A percentile compares a stretch with the other conserved stretches of the same genome.
Evolutionary conservation across 2,113 vertebrate genomes (phyloP).

Genomic region (Oreotrochilus melanogaster): DNA sequence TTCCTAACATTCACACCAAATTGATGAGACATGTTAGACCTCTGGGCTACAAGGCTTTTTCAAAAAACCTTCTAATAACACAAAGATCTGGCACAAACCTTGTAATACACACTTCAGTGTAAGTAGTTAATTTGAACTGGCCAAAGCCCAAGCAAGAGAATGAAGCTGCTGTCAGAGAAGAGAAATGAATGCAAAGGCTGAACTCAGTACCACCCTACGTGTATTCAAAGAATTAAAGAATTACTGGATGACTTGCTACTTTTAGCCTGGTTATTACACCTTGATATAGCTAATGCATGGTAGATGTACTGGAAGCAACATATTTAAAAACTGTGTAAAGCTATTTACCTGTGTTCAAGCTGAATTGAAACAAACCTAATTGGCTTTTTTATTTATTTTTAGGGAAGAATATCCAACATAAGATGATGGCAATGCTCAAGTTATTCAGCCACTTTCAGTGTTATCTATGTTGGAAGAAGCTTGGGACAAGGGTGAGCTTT

Average conservation of each 20-base stretch:
- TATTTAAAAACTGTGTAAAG: background rate
- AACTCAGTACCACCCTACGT: background rate
- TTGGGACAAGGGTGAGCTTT: background rate
- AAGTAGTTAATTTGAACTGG: constrained; percentile 1
- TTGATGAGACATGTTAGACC: background rate
- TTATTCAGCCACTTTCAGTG: background rate
- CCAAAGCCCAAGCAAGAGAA: constrained; percentile 21
- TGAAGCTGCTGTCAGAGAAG: constrained; percentile 5
- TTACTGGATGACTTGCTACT: background rate
- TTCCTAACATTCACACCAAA: background rate
- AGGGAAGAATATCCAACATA: background rate
- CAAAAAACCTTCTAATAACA: background rate
- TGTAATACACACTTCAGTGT: background rate
- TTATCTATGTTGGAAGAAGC: background rate
- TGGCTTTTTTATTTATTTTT: background rate
- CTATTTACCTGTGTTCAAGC: background rate
- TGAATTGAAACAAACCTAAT: background rate
- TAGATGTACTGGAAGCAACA: background rate
- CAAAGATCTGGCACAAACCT: background rate
- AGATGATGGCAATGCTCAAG: background rate
- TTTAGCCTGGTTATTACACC: background rate
- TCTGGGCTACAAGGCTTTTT: background rate
- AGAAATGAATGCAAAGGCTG: background rate
- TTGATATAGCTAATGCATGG: background rate
- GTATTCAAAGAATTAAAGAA: background rate